Evolutionary conservation across 2,797 vertebrate species (phyloP).

Genomic region (Zenarchopterus dispar): DNA sequence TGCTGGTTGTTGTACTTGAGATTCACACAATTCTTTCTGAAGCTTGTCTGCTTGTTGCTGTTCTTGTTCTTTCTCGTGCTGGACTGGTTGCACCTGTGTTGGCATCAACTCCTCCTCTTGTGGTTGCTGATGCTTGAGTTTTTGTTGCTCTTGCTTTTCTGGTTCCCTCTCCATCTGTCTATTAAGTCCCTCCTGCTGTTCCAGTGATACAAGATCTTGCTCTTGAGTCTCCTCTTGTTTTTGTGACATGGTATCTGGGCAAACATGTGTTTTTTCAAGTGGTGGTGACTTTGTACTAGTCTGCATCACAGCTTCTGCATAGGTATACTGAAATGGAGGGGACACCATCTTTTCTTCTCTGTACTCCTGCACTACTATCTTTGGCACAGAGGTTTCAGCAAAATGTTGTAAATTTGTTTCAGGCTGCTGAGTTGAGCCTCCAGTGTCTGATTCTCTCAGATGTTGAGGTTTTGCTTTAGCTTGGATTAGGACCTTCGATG

Average conservation of each 20-base stretch:
- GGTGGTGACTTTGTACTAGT: slow-evolving; percentile 27
- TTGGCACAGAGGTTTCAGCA: slow-evolving; percentile 62
- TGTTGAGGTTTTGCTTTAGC: slow-evolving; percentile 38
- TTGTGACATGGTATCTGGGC: slow-evolving; percentile 10
- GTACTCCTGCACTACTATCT: slow-evolving; percentile 77
- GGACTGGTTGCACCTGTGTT: slow-evolving; percentile 9
- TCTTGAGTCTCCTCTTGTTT: slow-evolving; percentile 17
- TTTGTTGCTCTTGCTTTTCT: slow-evolving; percentile 31
- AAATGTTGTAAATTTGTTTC: slow-evolving; percentile 1
- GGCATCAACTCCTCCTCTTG: slow-evolving; percentile 8
- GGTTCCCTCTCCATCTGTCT: slow-evolving; percentile 8
- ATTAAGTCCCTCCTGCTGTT: slow-evolving; percentile 25
- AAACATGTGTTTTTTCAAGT: slow-evolving; percentile 23
- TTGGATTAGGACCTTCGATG: slow-evolving; percentile 75
- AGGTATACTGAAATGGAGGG: slow-evolving; percentile 55
- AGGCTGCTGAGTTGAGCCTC: not conserved
- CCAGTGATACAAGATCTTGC: slow-evolving; percentile 17
- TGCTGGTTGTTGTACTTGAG: slow-evolving; percentile 21
- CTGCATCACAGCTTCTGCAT: slow-evolving; percentile 55
- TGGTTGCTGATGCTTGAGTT: not conserved
- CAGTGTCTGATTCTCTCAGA: slow-evolving; percentile 21
- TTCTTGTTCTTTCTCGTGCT: slow-evolving; percentile 18
- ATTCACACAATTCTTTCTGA: slow-evolving; percentile 14
- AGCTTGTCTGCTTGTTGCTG: slow-evolving; percentile 13
- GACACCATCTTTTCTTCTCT: slow-evolving; percentile 56